Evolutionary conservation across 2,888 invertebrate species (phyloP), one percentile per base, ranked within the genome.

Genomic region (Rhimphoctona megacephalus): DNA sequence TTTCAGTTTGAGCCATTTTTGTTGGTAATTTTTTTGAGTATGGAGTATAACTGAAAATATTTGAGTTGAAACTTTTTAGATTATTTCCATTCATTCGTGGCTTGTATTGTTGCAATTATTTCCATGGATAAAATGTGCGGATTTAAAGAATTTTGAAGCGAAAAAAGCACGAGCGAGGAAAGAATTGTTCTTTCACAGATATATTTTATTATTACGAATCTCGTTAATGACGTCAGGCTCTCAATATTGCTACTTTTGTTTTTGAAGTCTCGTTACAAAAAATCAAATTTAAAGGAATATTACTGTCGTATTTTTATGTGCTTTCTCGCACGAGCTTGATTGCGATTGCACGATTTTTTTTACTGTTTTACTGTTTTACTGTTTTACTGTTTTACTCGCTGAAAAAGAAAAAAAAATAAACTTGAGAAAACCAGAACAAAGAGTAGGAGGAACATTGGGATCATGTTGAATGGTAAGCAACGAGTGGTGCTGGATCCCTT

Each of bases 321-420:
- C n/a, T 19, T 49, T 49, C 19, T 74, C 57, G 25, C 33, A 36
- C 46, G 6, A 52, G 76, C 76, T 83, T 85, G 82, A 83, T 85
- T 80, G 83, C 76, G 49, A 61, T 74, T 30, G 49, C 66, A 22
- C 67, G 83, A 73, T 73, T 78, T 54, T 80, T n/a, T n/a, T n/a
- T n/a, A n/a, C n/a, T n/a, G n/a, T n/a, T n/a, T n/a, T n/a, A n/a
- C n/a, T n/a, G n/a, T n/a, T n/a, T n/a, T n/a, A n/a, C n/a, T n/a
- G n/a, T n/a, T n/a, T n/a, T 64, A n/a, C 64, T 66, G 5, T 74
- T 61, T 61, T 25, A 8, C 61, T 43, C 43, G 36, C 17, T 22
- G 25, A 17, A 49, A 49, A 70, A 7, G 7, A 39, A 43, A 14
- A 39, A 43, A 14, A 57, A 36, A 73, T 39, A 74, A 25, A 61